Evolutionary conservation across 2,888 invertebrate species (phyloP), one percentile per base, ranked within the genome.

Genomic region (Cremastinae sp.): DNA sequence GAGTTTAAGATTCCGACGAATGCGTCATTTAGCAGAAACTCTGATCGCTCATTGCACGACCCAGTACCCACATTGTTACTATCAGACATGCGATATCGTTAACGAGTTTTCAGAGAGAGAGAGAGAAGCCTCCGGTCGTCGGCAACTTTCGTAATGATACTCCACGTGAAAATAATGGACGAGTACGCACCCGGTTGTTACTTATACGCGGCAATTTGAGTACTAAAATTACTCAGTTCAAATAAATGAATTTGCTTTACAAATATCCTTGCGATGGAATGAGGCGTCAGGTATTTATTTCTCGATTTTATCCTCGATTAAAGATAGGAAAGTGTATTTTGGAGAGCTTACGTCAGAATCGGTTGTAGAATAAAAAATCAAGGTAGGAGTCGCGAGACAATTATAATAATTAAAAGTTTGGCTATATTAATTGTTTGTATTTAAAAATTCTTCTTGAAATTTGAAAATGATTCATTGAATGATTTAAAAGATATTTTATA

Each of bases 21-120:
- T 65, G 80, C 82, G 81, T 81, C 79, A 79, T 82, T 78, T 76
- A 80, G 28, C n/a, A 14, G 22, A 5, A n/a, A 20, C 10, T n/a
- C 10, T 62, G 12, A 20, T 20, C 18, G 18, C 78, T 82, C 74
- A 76, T 81, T 79, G 75, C 35, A 62, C 64, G 53, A 61, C 73
- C 75, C 66, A 79, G 70, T 70, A n/a, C 28, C 28, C 28, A 5
- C 28, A 5, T 28, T 5, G 74, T 75, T 77, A 75, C 51, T n/a
- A n/a, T n/a, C 45, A 39, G 70, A 69, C 80, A 80, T 79, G 83
- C 80, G 72, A 82, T 75, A n/a, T n/a, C 68, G 45, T 59, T 12
- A 22, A 62, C 28, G 28, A 28, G 28, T 28, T 28, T 28, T 75
- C n/a, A n/a, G n/a, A 71, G 66, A 43, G 56, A 59, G 59, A 16